phyloP scores from a whole-genome alignment of 2,113 vertebrate species.

The Cygnus buccinator region DNA sequence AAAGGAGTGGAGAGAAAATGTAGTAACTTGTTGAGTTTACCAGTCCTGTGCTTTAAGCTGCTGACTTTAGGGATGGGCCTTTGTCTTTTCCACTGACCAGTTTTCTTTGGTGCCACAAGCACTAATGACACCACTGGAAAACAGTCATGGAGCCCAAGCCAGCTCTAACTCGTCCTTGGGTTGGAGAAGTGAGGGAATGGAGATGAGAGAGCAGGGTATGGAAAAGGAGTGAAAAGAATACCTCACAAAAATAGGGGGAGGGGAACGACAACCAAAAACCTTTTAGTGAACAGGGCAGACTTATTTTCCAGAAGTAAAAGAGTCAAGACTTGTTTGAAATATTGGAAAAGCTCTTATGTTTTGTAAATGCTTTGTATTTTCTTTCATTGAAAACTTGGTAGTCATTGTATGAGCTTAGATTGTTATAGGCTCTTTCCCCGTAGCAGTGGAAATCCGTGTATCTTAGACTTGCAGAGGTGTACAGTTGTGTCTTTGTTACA shows the following conservation, averaged over 20 bases:
- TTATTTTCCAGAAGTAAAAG: neutral
- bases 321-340: neutral
- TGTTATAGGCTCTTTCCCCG: fast-evolving
- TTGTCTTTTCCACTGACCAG: neutral
- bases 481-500: fast-evolving
- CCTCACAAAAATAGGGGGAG: neutral
- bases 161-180: neutral
- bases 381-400: neutral
- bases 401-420: fast-evolving
- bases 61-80: neutral
- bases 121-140: neutral
- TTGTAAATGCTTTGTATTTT: fast-evolving
- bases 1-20: neutral
- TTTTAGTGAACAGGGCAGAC: neutral
- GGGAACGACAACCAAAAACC: no score
- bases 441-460: fast-evolving
- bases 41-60: neutral
- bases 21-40: fast-evolving
- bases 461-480: neutral
- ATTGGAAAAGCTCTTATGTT: neutral
- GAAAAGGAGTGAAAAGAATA: neutral
- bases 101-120: neutral
- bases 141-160: neutral
- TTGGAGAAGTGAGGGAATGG: neutral
- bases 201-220: fast-evolving